Evolutionary conservation across 1,140 invertebrate species (phyloP).

Genomic region (Lepeophtheirus salmonis): DNA sequence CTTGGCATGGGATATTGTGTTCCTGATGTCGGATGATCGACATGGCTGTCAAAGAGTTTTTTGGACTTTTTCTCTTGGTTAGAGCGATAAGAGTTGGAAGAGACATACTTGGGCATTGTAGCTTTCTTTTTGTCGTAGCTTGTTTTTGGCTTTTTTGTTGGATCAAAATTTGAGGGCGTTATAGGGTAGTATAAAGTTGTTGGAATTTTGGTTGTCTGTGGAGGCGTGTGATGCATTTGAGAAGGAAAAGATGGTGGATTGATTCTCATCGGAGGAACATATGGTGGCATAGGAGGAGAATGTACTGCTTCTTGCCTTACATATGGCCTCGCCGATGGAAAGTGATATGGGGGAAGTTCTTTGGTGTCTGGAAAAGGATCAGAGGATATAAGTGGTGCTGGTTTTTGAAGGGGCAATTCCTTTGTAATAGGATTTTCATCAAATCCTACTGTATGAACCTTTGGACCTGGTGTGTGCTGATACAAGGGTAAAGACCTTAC

Average conservation of each 20-base stretch:
- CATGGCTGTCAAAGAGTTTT: not conserved
- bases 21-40: not conserved
- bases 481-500: not conserved
- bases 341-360: conserved; percentile 8
- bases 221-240: not conserved
- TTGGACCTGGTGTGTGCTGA: not conserved
- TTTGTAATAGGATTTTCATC: not conserved
- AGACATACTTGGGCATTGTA: not conserved
- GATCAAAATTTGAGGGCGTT: not conserved
- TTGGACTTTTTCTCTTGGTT: not conserved
- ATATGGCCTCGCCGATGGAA: not conserved
- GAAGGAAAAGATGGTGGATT: not conserved
- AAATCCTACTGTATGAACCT: not conserved
- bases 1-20: not conserved
- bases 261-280: not conserved
- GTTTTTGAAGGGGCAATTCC: not conserved
- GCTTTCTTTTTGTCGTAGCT: not conserved
- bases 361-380: conserved; percentile 13
- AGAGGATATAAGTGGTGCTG: not conserved
- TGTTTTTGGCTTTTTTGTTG: not conserved
- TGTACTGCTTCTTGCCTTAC: not conserved
- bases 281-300: not conserved
- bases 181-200: not conserved
- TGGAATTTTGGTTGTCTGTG: not conserved
- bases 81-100: conserved; percentile 2